Conservation (phyloP, 2,113 vertebrate species). For the Diglossa brunneiventris region DNA sequence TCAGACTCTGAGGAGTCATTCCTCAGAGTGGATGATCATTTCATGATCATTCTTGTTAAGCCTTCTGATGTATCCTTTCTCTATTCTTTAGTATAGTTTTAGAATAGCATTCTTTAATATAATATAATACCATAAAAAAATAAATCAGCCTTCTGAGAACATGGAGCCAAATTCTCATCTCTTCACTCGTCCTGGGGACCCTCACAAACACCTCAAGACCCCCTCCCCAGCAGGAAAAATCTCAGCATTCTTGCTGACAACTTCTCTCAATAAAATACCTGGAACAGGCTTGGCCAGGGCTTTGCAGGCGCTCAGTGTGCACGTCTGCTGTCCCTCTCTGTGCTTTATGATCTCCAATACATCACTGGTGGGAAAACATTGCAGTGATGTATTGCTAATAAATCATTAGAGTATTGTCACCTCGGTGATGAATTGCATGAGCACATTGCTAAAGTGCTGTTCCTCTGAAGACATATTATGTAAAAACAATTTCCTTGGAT, state of each 20-base stretch:
- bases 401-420: slow-evolving; percentile 30
- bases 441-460: neutral
- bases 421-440: neutral
- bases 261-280: neutral
- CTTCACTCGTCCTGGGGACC: too few species aligned
- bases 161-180: too few species aligned
- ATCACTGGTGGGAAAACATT: slow-evolving; percentile 6
- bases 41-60: too few species aligned
- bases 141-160: too few species aligned
- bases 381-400: slow-evolving; percentile 13
- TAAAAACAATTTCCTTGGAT: neutral
- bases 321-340: neutral
- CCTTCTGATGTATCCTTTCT: too few species aligned
- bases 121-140: too few species aligned
- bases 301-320: neutral
- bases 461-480: neutral
- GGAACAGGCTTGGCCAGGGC: neutral
- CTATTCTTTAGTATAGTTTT: too few species aligned
- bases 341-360: neutral
- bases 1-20: too few species aligned
- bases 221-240: neutral
- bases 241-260: neutral
- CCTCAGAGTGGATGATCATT: too few species aligned
- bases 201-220: too few species aligned
- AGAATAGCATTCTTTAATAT: too few species aligned